A percentile compares a stretch with the other conserved stretches of the same genome.
Evolutionary conservation across 2,888 invertebrate genomes (phyloP).

Genomic region (Agrochola lota): DNA sequence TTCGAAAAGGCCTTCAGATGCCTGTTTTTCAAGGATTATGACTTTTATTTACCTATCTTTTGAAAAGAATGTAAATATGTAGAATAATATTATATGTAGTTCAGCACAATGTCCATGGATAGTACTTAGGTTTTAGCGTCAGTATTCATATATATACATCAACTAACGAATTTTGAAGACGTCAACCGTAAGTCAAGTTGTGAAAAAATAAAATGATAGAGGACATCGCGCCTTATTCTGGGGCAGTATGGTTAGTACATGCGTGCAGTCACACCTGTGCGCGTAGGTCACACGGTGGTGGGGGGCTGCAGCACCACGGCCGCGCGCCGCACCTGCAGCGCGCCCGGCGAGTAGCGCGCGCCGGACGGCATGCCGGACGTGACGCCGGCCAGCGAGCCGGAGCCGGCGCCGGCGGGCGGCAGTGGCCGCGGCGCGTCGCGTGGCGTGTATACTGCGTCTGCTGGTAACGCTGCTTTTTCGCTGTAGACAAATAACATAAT

Average conservation of each 20-base stretch:
- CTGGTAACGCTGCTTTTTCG: conserved; percentile 92
- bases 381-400: conserved; percentile 93
- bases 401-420: conserved; percentile 82
- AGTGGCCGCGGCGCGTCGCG: conserved; percentile 74
- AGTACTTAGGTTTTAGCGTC: background rate
- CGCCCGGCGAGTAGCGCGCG: conserved; percentile 93
- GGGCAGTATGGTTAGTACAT: conserved; percentile 57
- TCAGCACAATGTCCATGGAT: conserved; percentile 1
- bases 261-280: conserved; percentile 75
- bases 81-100: background rate
- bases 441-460: conserved; percentile 94
- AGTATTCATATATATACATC: background rate
- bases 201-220: background rate
- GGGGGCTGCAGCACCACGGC: conserved; percentile 97
- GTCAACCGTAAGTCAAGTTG: background rate
- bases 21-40: too few relatives aligned
- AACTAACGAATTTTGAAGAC: background rate
- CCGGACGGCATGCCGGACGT: conserved; percentile 89
- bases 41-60: background rate
- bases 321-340: conserved; percentile 96
- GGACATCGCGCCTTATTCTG: background rate
- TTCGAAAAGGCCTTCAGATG: too few relatives aligned
- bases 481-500: conserved; percentile 63
- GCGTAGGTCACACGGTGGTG: conserved; percentile 91
- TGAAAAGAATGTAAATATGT: background rate